These are phyloP conservation scores for Manis javanica DNA, from an alignment of 2,797 vertebrate genomes.

Conservation along the genomic window DNA sequence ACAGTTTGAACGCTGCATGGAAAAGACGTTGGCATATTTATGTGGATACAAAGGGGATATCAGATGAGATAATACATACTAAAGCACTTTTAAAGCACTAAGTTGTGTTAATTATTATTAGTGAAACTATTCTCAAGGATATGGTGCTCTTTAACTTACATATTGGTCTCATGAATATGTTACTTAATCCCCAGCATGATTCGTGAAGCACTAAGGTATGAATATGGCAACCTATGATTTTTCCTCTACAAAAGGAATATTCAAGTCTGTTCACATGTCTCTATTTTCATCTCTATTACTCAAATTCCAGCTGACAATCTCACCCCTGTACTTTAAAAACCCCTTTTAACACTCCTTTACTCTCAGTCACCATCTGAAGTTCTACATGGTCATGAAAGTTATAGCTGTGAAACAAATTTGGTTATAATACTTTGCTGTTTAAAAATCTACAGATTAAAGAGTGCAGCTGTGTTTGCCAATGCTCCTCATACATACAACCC, in stretches of 20 bases:
- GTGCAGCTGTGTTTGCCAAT: neutral
- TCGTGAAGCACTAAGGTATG: neutral
- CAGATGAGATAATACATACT: neutral
- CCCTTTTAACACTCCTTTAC: neutral
- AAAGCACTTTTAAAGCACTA: neutral
- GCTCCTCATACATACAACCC: neutral
- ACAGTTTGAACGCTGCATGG: neutral
- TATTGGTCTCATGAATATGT: neutral
- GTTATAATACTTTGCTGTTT: neutral
- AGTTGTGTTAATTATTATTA: slow-evolving; percentile 31
- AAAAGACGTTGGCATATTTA: neutral
- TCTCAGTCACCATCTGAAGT: too few relatives aligned
- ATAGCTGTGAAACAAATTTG: neutral
- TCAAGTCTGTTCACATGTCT: fast-evolving
- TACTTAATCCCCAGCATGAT: neutral
- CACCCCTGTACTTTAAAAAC: neutral
- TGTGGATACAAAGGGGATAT: neutral
- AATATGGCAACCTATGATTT: neutral
- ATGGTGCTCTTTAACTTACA: neutral
- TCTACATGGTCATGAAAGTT: neutral
- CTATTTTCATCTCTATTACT: neutral
- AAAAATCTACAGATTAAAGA: neutral
- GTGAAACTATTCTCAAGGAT: neutral
- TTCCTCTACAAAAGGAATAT: neutral
- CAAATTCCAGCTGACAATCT: neutral